Conservation (phyloP, 2,797 vertebrate species). For the Macropodus opercularis region DNA sequence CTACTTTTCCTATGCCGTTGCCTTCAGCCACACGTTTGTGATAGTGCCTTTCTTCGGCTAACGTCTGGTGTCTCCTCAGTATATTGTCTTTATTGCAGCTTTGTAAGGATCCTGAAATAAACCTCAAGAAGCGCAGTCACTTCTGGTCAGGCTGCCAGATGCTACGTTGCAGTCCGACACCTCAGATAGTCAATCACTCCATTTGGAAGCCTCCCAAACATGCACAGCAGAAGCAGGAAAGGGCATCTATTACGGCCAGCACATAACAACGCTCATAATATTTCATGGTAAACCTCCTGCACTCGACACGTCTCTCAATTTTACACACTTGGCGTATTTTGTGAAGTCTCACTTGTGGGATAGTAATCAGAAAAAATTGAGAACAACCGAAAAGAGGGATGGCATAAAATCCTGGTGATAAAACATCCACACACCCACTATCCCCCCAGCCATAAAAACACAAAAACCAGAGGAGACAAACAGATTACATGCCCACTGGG, state of each 20-base stretch:
- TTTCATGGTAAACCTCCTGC: constrained; percentile 23
- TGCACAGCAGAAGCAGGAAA: constrained; percentile 25
- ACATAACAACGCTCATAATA: constrained; percentile 29
- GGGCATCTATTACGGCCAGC: constrained; percentile 37
- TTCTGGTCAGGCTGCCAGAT: constrained; percentile 52
- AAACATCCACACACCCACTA: constrained; percentile 10
- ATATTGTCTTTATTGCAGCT: constrained; percentile 14
- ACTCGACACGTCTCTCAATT: constrained; percentile 7
- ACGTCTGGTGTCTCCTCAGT: not conserved
- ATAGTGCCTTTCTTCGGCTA: not conserved
- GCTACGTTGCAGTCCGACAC: constrained; percentile 48
- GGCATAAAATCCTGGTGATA: constrained; percentile 6
- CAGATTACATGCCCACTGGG: constrained; percentile 42
- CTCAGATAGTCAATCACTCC: constrained; percentile 54
- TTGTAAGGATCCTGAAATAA: constrained; percentile 41
- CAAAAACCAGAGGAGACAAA: constrained; percentile 18
- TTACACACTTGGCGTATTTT: not conserved
- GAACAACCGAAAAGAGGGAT: constrained; percentile 36
- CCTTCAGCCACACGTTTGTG: too few species aligned
- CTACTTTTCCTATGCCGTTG: too few species aligned
- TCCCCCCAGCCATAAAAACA: constrained; percentile 19
- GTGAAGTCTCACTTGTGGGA: not conserved
- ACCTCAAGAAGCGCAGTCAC: constrained; percentile 36
- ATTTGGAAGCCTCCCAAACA: constrained; percentile 57
- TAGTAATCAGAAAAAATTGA: constrained; percentile 18